phyloP scores from a whole-genome alignment of 2,888 invertebrate genomes.

The Thecophora atra region DNA sequence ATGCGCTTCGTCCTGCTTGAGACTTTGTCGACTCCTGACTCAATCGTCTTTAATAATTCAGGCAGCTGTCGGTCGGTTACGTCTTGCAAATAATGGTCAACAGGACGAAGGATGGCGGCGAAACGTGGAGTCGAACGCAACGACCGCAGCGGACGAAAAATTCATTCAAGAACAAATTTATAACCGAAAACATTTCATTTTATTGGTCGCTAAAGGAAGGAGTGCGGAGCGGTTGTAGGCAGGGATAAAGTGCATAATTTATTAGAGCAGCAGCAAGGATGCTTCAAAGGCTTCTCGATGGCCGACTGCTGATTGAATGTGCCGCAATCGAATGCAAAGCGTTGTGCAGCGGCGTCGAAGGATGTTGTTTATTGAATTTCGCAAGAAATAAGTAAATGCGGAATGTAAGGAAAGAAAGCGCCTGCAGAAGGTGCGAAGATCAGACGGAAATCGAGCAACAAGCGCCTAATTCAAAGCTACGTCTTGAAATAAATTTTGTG shows the following conservation, averaged over 20 bases:
- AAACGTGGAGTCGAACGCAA: constrained; percentile 23
- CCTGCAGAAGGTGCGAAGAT: background rate
- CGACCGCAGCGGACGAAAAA: constrained; percentile 13
- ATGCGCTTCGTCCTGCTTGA: background rate
- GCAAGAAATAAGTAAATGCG: background rate
- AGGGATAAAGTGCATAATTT: constrained; percentile 21
- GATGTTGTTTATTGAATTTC: constrained; percentile 15
- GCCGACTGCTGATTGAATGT: background rate
- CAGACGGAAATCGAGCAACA: background rate
- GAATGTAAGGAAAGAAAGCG: background rate
- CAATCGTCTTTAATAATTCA: constrained; percentile 26
- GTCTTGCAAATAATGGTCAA: constrained; percentile 35
- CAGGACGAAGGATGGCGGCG: constrained; percentile 6
- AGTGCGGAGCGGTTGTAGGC: too few species aligned
- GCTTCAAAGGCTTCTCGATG: background rate
- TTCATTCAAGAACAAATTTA: constrained; percentile 26
- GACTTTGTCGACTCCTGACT: background rate
- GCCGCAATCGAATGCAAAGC: constrained; percentile 25
- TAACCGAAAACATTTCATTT: constrained; percentile 34
- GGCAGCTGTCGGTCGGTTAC: constrained; percentile 21
- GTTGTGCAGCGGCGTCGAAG: constrained; percentile 15
- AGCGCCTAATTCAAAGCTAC: background rate
- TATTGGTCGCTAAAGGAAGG: constrained; percentile 23
- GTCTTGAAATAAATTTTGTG: too few species aligned
- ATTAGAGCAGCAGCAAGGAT: background rate